Evolutionary conservation across 2,113 vertebrate genomes (phyloP).

Genomic region (Odobenus rosmarus): DNA sequence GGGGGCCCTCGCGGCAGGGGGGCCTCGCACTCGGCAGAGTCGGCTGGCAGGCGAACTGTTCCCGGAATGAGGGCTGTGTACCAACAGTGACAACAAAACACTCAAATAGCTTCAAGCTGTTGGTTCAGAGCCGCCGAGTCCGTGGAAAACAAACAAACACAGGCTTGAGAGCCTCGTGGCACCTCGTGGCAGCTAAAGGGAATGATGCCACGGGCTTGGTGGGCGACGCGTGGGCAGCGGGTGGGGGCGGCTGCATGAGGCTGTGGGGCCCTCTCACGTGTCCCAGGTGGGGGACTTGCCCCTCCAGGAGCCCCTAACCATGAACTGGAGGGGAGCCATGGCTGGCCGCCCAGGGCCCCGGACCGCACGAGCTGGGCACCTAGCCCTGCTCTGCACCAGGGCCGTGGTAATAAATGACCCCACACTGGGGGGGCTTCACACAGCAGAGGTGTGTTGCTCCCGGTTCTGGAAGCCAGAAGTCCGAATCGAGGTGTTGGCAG

Average conservation of each 20-base stretch:
- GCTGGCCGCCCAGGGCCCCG: no score
- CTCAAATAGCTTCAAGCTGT: neutral
- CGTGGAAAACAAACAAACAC: neutral
- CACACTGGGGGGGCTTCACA: no score
- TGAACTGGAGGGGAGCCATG: neutral
- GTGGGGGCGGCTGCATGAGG: no score
- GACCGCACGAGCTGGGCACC: no score
- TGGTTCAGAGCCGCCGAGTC: neutral
- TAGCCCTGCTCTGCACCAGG: neutral
- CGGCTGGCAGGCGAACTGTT: neutral
- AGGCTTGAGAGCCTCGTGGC: neutral
- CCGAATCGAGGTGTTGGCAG: no score
- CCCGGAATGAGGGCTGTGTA: neutral
- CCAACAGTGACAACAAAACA: neutral
- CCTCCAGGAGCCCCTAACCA: neutral
- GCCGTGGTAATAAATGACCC: fast-evolving
- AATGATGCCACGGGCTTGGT: fast-evolving
- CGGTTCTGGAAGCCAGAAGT: neutral
- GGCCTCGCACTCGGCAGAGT: neutral
- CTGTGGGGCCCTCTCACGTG: no score
- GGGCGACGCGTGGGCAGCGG: no score
- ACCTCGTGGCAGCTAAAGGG: fast-evolving
- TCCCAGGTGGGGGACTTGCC: fast-evolving
- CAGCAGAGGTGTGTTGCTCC: neutral
- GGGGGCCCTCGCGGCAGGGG: fast-evolving